Evolutionary conservation across 2,113 vertebrate genomes (phyloP), one percentile per base, ranked within the genome.

Genomic region (Vireo altiloquus): DNA sequence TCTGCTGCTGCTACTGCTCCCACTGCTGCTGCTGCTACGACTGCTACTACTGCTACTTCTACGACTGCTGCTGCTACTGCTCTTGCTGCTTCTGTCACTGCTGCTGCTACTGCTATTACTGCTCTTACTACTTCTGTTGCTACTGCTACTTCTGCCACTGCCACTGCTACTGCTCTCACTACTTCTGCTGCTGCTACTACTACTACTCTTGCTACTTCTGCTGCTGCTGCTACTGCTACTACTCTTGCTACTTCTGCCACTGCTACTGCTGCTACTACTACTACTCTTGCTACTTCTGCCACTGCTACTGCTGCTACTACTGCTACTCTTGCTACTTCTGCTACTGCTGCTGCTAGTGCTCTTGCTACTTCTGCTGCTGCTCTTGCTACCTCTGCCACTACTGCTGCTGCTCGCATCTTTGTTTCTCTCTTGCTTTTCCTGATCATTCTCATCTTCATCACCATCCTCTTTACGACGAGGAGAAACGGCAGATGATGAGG

Each of bases 1-100:
- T 3, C 68, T 84, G 24, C 72, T 40, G 1, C 63, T 69, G 1
- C 69, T 44, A 0, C 23, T 52, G 0, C 46, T 57, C 0, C n/a
- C 86, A 0, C 16, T 64, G 0, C 13, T 76, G 0, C 27, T 76
- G 0, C 24, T 44, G 0, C 24, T 56, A 0, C 21, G 40, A 0
- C n/a, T 79, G 0, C 33, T 61, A 0, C 27, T 79, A 0, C 35
- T 71, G 0, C 57, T 83, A 0, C 52, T 88, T 0, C 13, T 71
- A 0, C 27, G 84, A 0, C 24, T 56, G 0, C n/a, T 79, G 0
- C 33, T 61, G 0, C 27, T 79, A 0, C 35, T 71, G 0, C 57
- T 53, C 0, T 4, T 90, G 0, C n/a, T 82, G 0, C 23, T 61
- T 0, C 15, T 71, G 0, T 18, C 35, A 0, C 15, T 53, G 0